Base-by-base conservation (phyloP, 2,797 vertebrate species). In the Decapterus maruadsi region DNA sequence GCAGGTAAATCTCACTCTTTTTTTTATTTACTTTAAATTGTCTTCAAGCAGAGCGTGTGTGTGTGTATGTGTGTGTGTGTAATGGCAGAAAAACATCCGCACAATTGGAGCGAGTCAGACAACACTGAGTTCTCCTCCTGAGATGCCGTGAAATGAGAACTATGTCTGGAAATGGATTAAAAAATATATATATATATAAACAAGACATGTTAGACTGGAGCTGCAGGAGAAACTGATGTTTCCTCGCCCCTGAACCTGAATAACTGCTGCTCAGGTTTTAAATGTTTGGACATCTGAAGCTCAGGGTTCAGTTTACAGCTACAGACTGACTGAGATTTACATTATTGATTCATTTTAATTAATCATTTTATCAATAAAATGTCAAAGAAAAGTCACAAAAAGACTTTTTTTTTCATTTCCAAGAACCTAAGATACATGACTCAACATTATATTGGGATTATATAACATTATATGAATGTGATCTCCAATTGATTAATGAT, bases 91-190 rank as follows among this genome's bases (percentile, higher is more conserved):
- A 38, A 54, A 77, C 60, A 48, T 36, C 9, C 19, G 26, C 7
- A 38, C 42, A 61, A 65, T 14, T 9, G n/a, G 2, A 31, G 11
- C 54, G 57, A 34, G 31, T 45, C 61, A 66, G 38, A 26, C 43
- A 61, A 62, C 31, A 51, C 22, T 1, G 38, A 42, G 26, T 26
- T 26, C 11, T 34, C 70, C 70, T 0, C 66, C 43, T 8, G 56
- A 74, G 65, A 56, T 16, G 4, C 12, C 12, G 10, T 31, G 34
- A 76, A 66, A 64, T 34, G 12, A 72, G 19, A 48, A 48, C 46
- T n/a, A 48, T 46, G 53, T 59, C 63, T 58, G 22, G 65, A 66
- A 66, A 77, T 64, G 34, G 42, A 26, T 26, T 1, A 26, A 26
- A 26, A 26, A 26, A 26, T n/a, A n/a, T n/a, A n/a, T n/a, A n/a